Evolutionary conservation across 2,113 vertebrate species (phyloP).

Genomic region (Varanus salvator): DNA sequence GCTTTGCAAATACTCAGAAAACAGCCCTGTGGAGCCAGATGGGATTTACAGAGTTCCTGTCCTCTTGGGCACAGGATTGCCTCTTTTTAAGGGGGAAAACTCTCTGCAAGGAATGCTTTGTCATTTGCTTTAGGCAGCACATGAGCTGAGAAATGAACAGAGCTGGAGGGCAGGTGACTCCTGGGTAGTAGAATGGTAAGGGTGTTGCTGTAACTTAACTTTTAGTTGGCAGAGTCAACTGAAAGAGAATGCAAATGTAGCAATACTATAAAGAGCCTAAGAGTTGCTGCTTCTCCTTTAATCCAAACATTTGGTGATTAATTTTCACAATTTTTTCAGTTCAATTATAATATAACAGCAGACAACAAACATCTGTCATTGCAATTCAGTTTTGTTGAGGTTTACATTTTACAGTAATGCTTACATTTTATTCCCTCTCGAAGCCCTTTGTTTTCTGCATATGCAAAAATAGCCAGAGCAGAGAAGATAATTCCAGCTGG

Average conservation of each 20-base stretch:
- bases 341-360: conserved; percentile 30
- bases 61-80: conserved; percentile 65
- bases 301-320: conserved; percentile 16
- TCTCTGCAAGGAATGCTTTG: conserved; percentile 66
- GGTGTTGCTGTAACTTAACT: conserved; percentile 60
- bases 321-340: conserved; percentile 43
- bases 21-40: conserved; percentile 74
- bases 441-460: conserved; percentile 61
- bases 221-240: conserved; percentile 24
- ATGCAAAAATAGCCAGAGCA: conserved; percentile 68
- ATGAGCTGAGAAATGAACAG: conserved; percentile 55
- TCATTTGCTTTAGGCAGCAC: conserved; percentile 66
- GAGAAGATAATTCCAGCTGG: conserved; percentile 80
- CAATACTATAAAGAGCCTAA: conserved; percentile 4
- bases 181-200: conserved; percentile 57
- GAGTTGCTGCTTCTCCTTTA: conserved; percentile 34
- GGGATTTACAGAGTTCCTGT: conserved; percentile 83
- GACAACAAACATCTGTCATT: conserved; percentile 44
- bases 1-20: conserved; percentile 81
- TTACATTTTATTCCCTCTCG: conserved; percentile 33
- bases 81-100: conserved; percentile 61
- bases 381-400: conserved; percentile 43
- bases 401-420: conserved; percentile 39
- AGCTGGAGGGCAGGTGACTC: too few species aligned
- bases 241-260: conserved; percentile 53